Evolutionary conservation across 2,888 invertebrate genomes (phyloP).

Genomic region (Drosophila percnosoma): DNA sequence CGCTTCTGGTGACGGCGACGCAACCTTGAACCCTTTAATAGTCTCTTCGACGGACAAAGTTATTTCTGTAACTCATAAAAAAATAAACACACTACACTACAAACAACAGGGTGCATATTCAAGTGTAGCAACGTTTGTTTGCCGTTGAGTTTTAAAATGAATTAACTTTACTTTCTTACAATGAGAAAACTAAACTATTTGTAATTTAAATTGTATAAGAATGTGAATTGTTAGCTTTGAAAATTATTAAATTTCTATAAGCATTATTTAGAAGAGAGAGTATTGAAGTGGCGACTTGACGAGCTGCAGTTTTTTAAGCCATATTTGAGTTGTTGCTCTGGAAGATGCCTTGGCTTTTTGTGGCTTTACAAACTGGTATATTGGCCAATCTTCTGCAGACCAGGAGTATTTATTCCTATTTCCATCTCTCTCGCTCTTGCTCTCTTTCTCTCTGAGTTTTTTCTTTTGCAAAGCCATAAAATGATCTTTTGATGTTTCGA

Average conservation of each 20-base stretch:
- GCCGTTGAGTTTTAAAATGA: neutral
- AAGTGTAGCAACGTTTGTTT: neutral
- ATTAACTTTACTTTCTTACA: neutral
- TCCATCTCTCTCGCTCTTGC: neutral
- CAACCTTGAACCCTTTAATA: slow-evolving; percentile 72
- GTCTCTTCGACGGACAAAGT: slow-evolving; percentile 59
- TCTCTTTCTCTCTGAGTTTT: neutral
- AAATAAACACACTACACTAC: slow-evolving; percentile 26
- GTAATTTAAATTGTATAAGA: neutral
- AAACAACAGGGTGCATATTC: neutral
- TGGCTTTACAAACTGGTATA: slow-evolving; percentile 49
- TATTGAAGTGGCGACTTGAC: slow-evolving; percentile 12
- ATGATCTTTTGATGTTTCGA: neutral
- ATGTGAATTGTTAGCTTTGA: neutral
- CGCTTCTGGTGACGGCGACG: slow-evolving; percentile 24
- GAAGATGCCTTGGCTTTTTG: slow-evolving; percentile 45
- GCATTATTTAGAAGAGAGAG: slow-evolving; percentile 11
- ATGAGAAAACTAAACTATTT: neutral
- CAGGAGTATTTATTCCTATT: neutral
- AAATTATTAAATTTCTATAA: neutral
- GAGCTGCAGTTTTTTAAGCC: neutral
- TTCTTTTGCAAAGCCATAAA: neutral
- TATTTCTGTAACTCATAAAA: slow-evolving; percentile 62
- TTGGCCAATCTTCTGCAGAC: slow-evolving; percentile 2
- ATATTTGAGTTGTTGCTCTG: slow-evolving; percentile 26